A percentile compares a stretch with the other conserved stretches of the same genome.
Evolutionary conservation across 2,797 vertebrate species (phyloP).

Genomic region (Chrosomus eos): DNA sequence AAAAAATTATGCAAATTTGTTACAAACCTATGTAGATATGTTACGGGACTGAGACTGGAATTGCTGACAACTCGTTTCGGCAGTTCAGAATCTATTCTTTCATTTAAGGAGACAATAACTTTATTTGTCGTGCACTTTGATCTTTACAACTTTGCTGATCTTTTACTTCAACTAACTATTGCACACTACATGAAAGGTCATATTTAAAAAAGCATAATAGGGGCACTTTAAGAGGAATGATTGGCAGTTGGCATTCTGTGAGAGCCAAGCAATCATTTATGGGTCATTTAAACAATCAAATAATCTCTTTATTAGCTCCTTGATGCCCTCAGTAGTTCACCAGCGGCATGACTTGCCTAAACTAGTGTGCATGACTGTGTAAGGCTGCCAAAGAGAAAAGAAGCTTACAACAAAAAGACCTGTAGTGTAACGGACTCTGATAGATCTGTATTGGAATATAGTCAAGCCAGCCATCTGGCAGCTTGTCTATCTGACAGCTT

Average conservation of each 20-base stretch:
- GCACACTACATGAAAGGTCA: background rate
- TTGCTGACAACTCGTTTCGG: background rate
- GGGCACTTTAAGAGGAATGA: background rate
- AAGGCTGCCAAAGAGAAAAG: conserved; percentile 17
- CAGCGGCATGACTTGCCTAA: background rate
- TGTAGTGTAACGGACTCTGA: conserved; percentile 11
- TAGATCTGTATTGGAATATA: conserved; percentile 25
- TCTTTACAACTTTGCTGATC: background rate
- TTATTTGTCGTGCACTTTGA: background rate
- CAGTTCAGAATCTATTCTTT: background rate
- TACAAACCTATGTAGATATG: background rate
- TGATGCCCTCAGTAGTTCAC: background rate
- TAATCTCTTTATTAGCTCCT: background rate
- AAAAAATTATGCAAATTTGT: background rate
- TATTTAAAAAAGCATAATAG: background rate
- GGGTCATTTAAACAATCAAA: background rate
- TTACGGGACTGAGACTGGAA: background rate
- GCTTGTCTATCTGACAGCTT: conserved; percentile 33
- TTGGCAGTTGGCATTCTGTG: background rate
- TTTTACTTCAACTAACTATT: background rate
- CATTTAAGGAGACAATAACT: background rate
- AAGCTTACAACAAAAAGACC: conserved; percentile 12
- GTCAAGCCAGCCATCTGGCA: conserved; percentile 23
- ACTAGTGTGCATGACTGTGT: conserved; percentile 24
- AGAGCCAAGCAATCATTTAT: background rate